phyloP scores from a whole-genome alignment of 1,140 invertebrate species.

The Phthorimaea operculella region DNA sequence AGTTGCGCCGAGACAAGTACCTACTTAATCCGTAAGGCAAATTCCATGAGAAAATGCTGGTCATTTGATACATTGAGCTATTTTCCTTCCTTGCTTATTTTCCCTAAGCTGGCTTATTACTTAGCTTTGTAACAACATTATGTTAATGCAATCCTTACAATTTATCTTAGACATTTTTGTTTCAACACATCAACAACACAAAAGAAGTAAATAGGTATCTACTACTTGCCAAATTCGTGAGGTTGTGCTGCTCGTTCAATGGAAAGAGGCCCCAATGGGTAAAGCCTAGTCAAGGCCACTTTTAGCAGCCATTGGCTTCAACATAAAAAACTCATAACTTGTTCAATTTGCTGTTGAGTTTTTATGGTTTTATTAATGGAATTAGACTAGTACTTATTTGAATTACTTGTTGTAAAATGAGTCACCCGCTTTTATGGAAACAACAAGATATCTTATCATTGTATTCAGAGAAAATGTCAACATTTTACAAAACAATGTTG shows the following conservation, averaged over 20 bases:
- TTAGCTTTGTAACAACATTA: too few species aligned
- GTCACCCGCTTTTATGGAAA: too few species aligned
- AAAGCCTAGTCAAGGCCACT: conserved; percentile 22
- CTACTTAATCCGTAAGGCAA: conserved; percentile 1
- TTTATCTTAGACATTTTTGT: too few species aligned
- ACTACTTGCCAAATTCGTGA: conserved; percentile 4
- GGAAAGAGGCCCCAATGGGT: conserved; percentile 33
- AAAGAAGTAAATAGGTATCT: neutral
- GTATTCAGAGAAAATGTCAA: too few species aligned
- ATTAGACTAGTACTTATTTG: too few species aligned
- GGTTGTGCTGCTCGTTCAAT: neutral
- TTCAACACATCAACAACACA: neutral
- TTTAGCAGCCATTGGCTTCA: neutral
- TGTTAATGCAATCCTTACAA: too few species aligned
- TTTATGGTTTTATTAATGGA: too few species aligned
- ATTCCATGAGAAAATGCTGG: neutral
- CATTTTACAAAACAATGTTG: too few species aligned
- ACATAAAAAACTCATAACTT: conserved; percentile 1
- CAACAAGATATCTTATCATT: too few species aligned
- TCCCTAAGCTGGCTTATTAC: too few species aligned
- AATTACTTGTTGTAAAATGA: too few species aligned
- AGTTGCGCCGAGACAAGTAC: conserved; percentile 10
- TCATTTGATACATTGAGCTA: neutral
- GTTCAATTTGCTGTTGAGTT: neutral
- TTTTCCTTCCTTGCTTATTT: neutral